Percentiles rank a stretch among this genome's conserved stretches.
phyloP scores from a whole-genome alignment of 2,797 vertebrate species.

The Etheostoma perlongum region DNA sequence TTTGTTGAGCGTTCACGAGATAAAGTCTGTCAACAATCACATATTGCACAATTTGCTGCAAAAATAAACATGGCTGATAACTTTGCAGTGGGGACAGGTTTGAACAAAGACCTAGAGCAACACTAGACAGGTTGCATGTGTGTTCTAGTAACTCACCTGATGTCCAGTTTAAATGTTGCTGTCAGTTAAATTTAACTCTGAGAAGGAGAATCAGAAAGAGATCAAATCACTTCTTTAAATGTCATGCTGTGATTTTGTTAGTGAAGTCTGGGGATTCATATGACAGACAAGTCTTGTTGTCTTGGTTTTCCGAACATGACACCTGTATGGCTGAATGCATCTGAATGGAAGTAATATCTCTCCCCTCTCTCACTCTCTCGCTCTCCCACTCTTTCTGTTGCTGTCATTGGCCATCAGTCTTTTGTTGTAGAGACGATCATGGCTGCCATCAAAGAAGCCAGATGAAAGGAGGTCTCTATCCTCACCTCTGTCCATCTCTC shows the following conservation, averaged over 20 bases:
- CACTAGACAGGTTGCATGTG: neutral
- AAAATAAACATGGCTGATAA: neutral
- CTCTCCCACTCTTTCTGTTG: conserved; percentile 47
- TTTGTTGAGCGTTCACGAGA: conserved; percentile 8
- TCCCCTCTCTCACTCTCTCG: conserved; percentile 36
- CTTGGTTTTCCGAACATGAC: conserved; percentile 72
- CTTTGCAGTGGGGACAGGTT: conserved; percentile 9
- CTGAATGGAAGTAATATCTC: conserved; percentile 71
- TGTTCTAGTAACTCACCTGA: neutral
- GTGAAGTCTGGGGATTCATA: conserved; percentile 60
- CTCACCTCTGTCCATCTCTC: conserved; percentile 80
- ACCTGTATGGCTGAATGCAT: conserved; percentile 73
- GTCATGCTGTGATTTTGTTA: conserved; percentile 60
- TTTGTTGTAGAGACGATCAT: conserved; percentile 77
- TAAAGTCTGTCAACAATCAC: conserved; percentile 7
- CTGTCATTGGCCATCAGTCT: conserved; percentile 71
- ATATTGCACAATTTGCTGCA: neutral
- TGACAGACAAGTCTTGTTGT: conserved; percentile 71
- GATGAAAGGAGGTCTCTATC: conserved; percentile 84
- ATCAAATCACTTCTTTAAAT: conserved; percentile 47
- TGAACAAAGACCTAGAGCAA: conserved; percentile 4
- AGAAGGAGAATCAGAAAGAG: conserved; percentile 20
- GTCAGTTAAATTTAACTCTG: conserved; percentile 34
- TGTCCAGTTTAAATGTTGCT: conserved; percentile 36
- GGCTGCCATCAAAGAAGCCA: conserved; percentile 79